Evolutionary conservation across 2,888 invertebrate genomes (phyloP), one percentile per base, ranked within the genome.

Genomic region (Epinotia nisella): DNA sequence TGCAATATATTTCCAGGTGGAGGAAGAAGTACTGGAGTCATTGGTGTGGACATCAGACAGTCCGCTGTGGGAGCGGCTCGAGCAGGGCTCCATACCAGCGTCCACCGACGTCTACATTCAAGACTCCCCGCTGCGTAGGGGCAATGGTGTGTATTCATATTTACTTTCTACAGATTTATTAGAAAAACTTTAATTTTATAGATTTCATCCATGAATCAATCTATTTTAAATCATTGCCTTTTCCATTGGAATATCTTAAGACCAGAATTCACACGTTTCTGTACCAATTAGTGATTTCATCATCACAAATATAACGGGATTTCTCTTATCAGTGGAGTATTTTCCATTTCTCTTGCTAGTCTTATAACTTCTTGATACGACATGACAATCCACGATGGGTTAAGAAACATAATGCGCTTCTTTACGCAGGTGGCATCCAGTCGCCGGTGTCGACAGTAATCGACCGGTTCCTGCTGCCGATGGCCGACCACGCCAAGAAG

Each of bases 1-100:
- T 49, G 41, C 19, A 60, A 60, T 24, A 55, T 39, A 19, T 60
- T 62, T 55, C 35, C 85, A 97, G 96, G 97, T 99, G 68, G 99
- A 99, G 89, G 99, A 99, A 90, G 96, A 96, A 82, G 98, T 99
- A 70, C 91, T 99, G 70, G 99, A 99, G 84, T 96, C 96, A 9
- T 87, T 98, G 76, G 98, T 98, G 2, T 99, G 99, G 99, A 95
- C 95, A 75, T 94, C 95, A 13, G 95, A 95, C 72, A 99, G 99
- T 80, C 97, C 97, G 0, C 86, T 99, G 41, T 99, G 99, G 99
- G 95, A 95, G 59, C 95, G 95, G 39, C 95, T 98, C 29, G 94
- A 78, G 55, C 85, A 80, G 39, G 82, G 82, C 0, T 83, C 87
- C 0, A 90, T 91, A 29, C 93, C 93, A 0, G 84, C 91, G 0